A percentile compares a stretch with the other conserved stretches of the same genome.
Evolutionary conservation across 2,113 vertebrate species (phyloP).

Genomic region (Bubalus kerabau): DNA sequence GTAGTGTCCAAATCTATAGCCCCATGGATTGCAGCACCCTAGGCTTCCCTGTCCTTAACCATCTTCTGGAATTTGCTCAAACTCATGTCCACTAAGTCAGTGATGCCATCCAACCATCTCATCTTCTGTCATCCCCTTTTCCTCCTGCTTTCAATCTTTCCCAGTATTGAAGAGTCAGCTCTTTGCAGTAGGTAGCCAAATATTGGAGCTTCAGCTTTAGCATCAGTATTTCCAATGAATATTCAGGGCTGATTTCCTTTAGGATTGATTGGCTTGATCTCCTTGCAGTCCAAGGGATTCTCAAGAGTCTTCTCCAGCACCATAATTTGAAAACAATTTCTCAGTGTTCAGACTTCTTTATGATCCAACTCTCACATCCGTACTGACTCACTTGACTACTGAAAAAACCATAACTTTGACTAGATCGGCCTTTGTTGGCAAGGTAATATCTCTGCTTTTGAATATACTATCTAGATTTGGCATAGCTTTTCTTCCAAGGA

Average conservation of each 20-base stretch:
- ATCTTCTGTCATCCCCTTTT: background rate
- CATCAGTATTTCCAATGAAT: background rate
- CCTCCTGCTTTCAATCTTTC: background rate
- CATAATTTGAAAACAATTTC: background rate
- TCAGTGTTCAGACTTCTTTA: background rate
- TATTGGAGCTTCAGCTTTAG: background rate
- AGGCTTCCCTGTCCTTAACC: background rate
- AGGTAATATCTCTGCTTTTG: background rate
- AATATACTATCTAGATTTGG: background rate
- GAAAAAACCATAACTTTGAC: background rate
- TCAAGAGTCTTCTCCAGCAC: background rate
- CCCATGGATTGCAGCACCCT: background rate
- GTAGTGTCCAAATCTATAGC: background rate
- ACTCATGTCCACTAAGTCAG: background rate
- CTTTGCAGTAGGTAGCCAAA: background rate
- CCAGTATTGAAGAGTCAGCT: background rate
- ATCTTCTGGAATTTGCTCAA: background rate
- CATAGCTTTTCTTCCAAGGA: background rate
- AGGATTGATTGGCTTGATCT: background rate
- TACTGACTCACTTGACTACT: background rate
- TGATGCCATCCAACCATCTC: background rate
- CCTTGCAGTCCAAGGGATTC: background rate
- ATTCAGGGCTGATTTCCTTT: background rate
- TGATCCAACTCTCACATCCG: background rate
- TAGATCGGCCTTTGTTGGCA: background rate